These are phyloP conservation scores for Rhogogaster chlorosoma DNA, from an alignment of 2,888 invertebrate species.

Conservation along the genomic window DNA sequence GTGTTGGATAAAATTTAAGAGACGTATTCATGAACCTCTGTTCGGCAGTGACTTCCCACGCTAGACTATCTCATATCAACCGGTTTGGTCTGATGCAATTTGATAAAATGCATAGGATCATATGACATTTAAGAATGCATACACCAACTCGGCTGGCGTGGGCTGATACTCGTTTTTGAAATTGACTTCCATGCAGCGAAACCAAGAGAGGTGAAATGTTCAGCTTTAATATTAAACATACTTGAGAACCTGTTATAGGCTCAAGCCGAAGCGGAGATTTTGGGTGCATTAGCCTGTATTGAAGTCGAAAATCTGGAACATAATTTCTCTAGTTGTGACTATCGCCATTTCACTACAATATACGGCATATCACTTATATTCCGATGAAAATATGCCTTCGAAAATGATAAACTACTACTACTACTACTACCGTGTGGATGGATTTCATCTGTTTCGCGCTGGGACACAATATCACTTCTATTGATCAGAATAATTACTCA, in stretches of 20 bases:
- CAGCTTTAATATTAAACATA: slow-evolving; percentile 13
- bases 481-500: background rate
- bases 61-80: background rate
- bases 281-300: too few species aligned
- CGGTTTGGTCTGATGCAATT: slow-evolving; percentile 10
- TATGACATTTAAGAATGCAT: background rate
- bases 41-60: background rate
- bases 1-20: background rate
- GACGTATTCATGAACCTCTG: background rate
- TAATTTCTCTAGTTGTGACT: background rate
- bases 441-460: background rate
- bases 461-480: background rate
- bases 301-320: background rate
- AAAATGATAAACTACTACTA: too few species aligned
- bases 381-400: background rate
- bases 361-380: background rate
- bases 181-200: background rate
- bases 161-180: background rate
- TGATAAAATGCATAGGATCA: background rate
- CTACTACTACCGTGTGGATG: background rate
- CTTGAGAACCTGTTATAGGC: background rate
- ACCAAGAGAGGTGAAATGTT: background rate
- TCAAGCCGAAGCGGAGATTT: background rate
- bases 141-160: background rate
- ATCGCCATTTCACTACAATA: background rate